Evolutionary conservation across 2,888 invertebrate genomes (phyloP).

Genomic region (Crepidodera aurea): DNA sequence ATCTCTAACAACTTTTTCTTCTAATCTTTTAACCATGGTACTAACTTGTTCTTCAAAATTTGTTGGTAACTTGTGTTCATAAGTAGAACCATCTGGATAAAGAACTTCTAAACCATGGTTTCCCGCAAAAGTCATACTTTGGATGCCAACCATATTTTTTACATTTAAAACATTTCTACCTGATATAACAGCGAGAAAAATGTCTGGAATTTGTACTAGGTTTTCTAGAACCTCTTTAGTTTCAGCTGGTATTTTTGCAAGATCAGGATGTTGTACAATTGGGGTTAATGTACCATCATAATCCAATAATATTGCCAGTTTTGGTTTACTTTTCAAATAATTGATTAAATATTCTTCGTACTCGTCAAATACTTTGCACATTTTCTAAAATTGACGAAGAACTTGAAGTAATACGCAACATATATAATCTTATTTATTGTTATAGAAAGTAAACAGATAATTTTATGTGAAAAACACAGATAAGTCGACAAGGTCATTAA

Average conservation of each 20-base stretch:
- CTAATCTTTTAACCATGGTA: slow-evolving; percentile 76
- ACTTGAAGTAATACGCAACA: not conserved
- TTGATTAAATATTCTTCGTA: slow-evolving; percentile 41
- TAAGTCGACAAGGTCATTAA: slow-evolving; percentile 21
- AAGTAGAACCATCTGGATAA: slow-evolving; percentile 88
- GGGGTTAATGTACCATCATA: slow-evolving; percentile 90
- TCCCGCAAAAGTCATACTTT: slow-evolving; percentile 88
- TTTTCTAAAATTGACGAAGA: not conserved
- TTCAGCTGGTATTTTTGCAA: slow-evolving; percentile 84
- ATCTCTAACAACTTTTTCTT: slow-evolving; percentile 83
- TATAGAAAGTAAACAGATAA: not conserved
- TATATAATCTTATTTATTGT: not conserved
- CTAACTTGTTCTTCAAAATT: slow-evolving; percentile 82
- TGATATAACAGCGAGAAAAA: slow-evolving; percentile 85
- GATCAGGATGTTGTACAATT: slow-evolving; percentile 86
- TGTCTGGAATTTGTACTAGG: slow-evolving; percentile 81
- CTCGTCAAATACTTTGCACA: slow-evolving; percentile 32
- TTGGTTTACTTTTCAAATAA: slow-evolving; percentile 54
- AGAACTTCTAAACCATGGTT: slow-evolving; percentile 88
- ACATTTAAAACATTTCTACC: slow-evolving; percentile 87
- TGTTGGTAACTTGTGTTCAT: slow-evolving; percentile 87
- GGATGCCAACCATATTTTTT: slow-evolving; percentile 88
- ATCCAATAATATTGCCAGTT: slow-evolving; percentile 82
- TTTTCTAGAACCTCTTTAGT: slow-evolving; percentile 82
- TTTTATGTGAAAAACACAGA: not conserved